Evolutionary conservation across 2,888 invertebrate species (phyloP), one percentile per base, ranked within the genome.

Genomic region (Mythimna lalbum): DNA sequence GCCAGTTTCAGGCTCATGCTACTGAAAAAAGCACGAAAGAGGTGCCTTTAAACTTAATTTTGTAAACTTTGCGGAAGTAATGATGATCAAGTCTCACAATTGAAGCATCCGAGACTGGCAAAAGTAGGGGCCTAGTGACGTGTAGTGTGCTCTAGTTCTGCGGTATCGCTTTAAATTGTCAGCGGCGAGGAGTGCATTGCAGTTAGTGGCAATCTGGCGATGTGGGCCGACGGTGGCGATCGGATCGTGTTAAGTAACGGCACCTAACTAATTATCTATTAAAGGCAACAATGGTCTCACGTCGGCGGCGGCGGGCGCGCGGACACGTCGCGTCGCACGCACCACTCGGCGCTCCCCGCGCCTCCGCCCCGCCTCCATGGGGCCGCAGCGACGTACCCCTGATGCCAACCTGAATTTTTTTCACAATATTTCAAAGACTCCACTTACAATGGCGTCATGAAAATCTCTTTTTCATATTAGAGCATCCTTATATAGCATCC

Each of bases 261-360:
- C 91, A 94, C 86, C 91, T 88, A 91, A 90, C 95, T 95, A 95
- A 95, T 95, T 95, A 95, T 92, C 94, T 94, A 94, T 95, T 93
- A 94, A 87, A 91, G 90, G 88, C 93, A 93, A 95, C 95, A 95
- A 95, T 94, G 90, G 94, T 90, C 91, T 89, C 94, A 94, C 94
- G 94, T 94, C 92, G 88, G 80, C 86, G 85, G 75, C 78, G 87
- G 84, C 84, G 84, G 81, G 86, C 84, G 86, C 86, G 80, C 87
- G 83, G 85, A 87, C 90, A 89, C 90, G 88, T 90, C 90, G 85
- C 86, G 86, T 86, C 83, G 86, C 88, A 90, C 89, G 89, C 88
- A 87, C 87, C 84, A 78, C 82, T 73, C 79, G 66, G 63, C 74
- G 78, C 83, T 72, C 73, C 83, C 73, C 76, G 69, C 70, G 73